Percentiles rank a stretch among this genome's conserved stretches.
phyloP scores from a whole-genome alignment of 2,113 vertebrate genomes.

The Geothlypis trichas region DNA sequence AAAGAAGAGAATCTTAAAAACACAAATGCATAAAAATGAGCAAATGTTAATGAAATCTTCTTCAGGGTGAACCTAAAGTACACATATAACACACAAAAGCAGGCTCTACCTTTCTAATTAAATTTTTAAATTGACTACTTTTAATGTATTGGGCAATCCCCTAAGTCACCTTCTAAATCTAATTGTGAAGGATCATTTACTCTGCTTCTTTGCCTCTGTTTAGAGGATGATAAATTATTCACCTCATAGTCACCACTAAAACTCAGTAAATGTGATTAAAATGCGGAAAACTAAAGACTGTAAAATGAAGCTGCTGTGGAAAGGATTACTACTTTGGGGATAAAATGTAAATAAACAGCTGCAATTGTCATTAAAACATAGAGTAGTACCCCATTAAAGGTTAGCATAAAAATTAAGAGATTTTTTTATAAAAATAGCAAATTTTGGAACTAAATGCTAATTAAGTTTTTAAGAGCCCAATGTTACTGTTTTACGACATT shows the following conservation, averaged over 20 bases:
- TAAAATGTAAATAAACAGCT: not conserved
- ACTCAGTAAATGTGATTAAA: constrained; percentile 32
- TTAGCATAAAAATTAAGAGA: accelerated
- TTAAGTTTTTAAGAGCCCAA: not conserved
- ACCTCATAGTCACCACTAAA: not conserved
- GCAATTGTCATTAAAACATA: not conserved
- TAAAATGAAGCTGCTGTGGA: not conserved
- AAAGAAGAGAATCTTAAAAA: not conserved
- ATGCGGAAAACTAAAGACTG: not conserved
- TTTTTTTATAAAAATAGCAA: not conserved
- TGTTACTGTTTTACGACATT: not conserved
- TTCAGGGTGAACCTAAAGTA: not conserved
- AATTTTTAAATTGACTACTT: not conserved
- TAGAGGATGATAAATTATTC: constrained; percentile 55
- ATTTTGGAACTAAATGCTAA: not conserved
- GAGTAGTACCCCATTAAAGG: not conserved
- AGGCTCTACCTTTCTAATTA: constrained; percentile 19
- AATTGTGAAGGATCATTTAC: constrained; percentile 41
- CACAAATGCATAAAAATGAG: not conserved
- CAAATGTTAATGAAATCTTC: not conserved
- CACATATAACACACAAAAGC: not conserved
- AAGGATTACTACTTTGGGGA: not conserved
- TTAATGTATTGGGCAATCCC: constrained; percentile 14
- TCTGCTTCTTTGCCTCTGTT: not conserved
- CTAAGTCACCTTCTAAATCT: constrained; percentile 39